These are phyloP conservation scores for Botia almorhae DNA, from an alignment of 2,797 vertebrate genomes.

Conservation along the genomic window DNA sequence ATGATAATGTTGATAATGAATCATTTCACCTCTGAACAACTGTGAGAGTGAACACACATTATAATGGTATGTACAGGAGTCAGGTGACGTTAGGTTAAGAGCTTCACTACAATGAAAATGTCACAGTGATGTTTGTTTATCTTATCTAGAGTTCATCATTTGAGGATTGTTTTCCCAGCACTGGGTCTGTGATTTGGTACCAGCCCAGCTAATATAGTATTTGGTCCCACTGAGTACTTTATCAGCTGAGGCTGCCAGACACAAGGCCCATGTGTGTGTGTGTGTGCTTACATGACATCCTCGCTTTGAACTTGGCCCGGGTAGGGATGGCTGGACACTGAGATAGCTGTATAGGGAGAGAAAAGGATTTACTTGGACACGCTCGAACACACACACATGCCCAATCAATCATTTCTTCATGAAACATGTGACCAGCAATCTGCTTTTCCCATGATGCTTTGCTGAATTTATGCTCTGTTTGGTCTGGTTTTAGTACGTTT, in stretches of 20 bases:
- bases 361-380: slow-evolving; percentile 40
- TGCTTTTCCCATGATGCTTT: slow-evolving; percentile 63
- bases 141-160: slow-evolving; percentile 49
- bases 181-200: slow-evolving; percentile 36
- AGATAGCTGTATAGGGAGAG: slow-evolving; percentile 81
- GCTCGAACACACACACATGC: slow-evolving; percentile 11
- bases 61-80: slow-evolving; percentile 75
- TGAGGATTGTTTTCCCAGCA: slow-evolving; percentile 34
- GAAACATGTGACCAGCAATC: slow-evolving; percentile 53
- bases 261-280: not conserved
- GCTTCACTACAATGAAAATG: slow-evolving; percentile 60
- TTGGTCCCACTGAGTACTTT: slow-evolving; percentile 12
- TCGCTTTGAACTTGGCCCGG: slow-evolving; percentile 88
- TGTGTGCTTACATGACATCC: slow-evolving; percentile 86
- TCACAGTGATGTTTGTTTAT: slow-evolving; percentile 41
- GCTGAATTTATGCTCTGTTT: slow-evolving; percentile 52
- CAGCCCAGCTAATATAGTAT: slow-evolving; percentile 23
- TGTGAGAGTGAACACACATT: slow-evolving; percentile 76
- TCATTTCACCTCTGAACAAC: slow-evolving; percentile 75
- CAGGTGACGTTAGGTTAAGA: slow-evolving; percentile 65
- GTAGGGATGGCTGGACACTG: slow-evolving; percentile 91
- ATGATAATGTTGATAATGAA: slow-evolving; percentile 61
- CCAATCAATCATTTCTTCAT: not conserved
- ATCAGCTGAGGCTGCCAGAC: slow-evolving; percentile 24
- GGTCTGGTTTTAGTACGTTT: slow-evolving; percentile 65